A percentile compares a stretch with the other conserved stretches of the same genome.
Evolutionary conservation across 37 sponge, comb jelly and placozoan genomes (phyloP).

Genomic region (Chondrilla cf. caribensis): DNA sequence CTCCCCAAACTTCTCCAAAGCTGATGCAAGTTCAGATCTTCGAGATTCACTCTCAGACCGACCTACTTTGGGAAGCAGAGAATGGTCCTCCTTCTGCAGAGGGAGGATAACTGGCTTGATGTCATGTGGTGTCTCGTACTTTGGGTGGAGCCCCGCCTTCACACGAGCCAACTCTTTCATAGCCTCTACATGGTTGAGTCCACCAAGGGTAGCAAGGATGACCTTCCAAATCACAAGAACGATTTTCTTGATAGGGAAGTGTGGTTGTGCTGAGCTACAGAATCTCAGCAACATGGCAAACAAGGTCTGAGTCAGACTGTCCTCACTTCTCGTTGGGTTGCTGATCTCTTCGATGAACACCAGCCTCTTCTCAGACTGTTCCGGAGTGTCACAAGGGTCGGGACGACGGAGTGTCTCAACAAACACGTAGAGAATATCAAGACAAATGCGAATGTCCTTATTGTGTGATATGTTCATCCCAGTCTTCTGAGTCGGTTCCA

Average conservation of each 20-base stretch:
- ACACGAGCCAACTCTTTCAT: constrained; percentile 57
- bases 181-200: constrained; percentile 37
- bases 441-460: constrained; percentile 52
- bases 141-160: constrained; percentile 45
- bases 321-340: constrained; percentile 35
- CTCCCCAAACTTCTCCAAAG: constrained; percentile 1
- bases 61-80: not conserved
- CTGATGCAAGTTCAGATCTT: constrained; percentile 9
- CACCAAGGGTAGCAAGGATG: constrained; percentile 75
- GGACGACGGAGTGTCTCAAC: constrained; percentile 57
- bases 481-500: constrained; percentile 43
- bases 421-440: constrained; percentile 76
- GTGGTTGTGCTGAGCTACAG: constrained; percentile 78
- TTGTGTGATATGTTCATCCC: constrained; percentile 73
- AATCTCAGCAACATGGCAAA: constrained; percentile 82
- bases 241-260: constrained; percentile 83
- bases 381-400: constrained; percentile 30
- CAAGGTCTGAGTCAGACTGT: constrained; percentile 55
- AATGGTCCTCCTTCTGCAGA: not conserved
- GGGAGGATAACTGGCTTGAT: constrained; percentile 12
- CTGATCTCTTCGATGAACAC: constrained; percentile 59
- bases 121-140: constrained; percentile 19
- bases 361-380: constrained; percentile 36
- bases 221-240: constrained; percentile 84
- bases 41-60: not conserved